These are phyloP conservation scores for Saturnia japonica DNA, from an alignment of 2,888 invertebrate genomes.

Conservation along the genomic window DNA sequence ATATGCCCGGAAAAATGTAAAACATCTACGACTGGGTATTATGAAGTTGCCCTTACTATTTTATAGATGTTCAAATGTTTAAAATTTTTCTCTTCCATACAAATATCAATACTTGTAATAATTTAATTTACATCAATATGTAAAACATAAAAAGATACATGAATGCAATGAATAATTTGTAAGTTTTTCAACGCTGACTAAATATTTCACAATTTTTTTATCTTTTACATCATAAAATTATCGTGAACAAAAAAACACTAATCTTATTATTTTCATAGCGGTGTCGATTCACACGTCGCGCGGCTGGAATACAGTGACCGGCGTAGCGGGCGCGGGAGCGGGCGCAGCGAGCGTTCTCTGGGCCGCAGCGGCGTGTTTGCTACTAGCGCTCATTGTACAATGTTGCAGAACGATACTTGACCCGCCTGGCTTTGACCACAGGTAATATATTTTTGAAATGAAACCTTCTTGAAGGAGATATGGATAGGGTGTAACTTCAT, in stretches of 20 bases:
- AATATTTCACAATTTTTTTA: background rate
- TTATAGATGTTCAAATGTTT: no score
- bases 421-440: slow-evolving; percentile 58
- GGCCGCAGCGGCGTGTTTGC: slow-evolving; percentile 80
- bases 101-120: no score
- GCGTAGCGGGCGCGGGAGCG: slow-evolving; percentile 60
- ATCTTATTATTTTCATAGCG: slow-evolving; percentile 55
- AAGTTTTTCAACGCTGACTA: background rate
- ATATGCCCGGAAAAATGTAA: no score
- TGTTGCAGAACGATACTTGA: slow-evolving; percentile 77
- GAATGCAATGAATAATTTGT: no score
- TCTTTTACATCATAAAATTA: slow-evolving; percentile 2
- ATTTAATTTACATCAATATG: no score
- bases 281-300: slow-evolving; percentile 84
- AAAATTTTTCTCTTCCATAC: no score
- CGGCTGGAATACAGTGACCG: slow-evolving; percentile 62
- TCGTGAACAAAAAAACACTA: slow-evolving; percentile 18
- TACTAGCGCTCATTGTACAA: slow-evolving; percentile 79
- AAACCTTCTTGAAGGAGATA: no score
- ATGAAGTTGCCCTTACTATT: no score
- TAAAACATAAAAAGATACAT: no score
- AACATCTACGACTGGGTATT: no score
- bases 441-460: slow-evolving; percentile 39
- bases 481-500: no score
- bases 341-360: slow-evolving; percentile 72